Evolutionary conservation across 2,888 invertebrate genomes (phyloP), one percentile per base, ranked within the genome.

Genomic region (Rhogogaster chlorosoma): DNA sequence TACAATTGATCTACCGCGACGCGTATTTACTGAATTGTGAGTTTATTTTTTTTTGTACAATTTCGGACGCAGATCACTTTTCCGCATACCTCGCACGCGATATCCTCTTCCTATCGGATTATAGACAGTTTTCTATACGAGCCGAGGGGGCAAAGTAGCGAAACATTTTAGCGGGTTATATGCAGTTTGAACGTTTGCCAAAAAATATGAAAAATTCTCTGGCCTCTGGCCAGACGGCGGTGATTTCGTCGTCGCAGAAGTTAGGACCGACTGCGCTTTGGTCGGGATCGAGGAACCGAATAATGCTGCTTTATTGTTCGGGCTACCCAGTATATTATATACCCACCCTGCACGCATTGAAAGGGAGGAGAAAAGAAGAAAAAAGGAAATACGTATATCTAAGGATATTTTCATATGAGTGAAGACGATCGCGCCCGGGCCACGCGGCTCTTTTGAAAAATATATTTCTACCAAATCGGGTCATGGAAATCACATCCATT

Each of bases 161-260:
- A 90, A 91, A 92, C 90, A 91, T 92, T 92, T 91, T 88, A 90
- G 89, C 89, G 87, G 88, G 90, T 90, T 90, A 89, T 90, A 89
- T 90, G 89, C 88, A 89, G 89, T 89, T 90, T 89, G 91, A 91
- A 87, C 77, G 85, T 88, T 86, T 89, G 92, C 92, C 92, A 92
- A 92, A 91, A 91, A 91, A 92, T 92, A 91, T 91, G 89, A 91
- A 91, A 92, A 92, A 91, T 92, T 89, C 88, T 86, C 88, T 92
- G 92, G 92, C 91, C 26, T 15, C 2, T 15, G 70, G 89, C 92
- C 92, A 92, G 73, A 84, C 86, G 29, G n/a, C 61, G n/a, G 80
- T 36, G 49, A 80, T 64, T 64, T 80, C 83, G 86, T 87, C 88
- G 88, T 86, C 87, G 87, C 87, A 86, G 87, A 88, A 87, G 88